Evolutionary conservation across 2,888 invertebrate genomes (phyloP).

Genomic region (Cyclophora albipunctata): DNA sequence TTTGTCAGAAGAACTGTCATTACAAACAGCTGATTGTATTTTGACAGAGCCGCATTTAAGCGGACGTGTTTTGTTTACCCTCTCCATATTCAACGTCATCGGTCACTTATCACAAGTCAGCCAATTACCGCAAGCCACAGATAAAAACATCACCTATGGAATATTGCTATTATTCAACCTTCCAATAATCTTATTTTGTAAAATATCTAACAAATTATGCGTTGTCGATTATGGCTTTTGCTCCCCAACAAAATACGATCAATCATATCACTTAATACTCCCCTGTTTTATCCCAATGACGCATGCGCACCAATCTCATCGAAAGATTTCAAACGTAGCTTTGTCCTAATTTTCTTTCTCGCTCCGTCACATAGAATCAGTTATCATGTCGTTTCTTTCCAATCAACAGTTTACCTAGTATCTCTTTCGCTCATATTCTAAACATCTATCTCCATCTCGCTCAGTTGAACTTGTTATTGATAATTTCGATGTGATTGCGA

Average conservation of each 20-base stretch:
- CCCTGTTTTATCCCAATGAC: slow-evolving; percentile 52
- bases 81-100: no score
- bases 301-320: slow-evolving; percentile 67
- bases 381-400: slow-evolving; percentile 24
- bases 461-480: slow-evolving; percentile 46
- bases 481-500: slow-evolving; percentile 30
- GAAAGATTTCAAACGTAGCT: slow-evolving; percentile 40
- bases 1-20: slow-evolving; percentile 76
- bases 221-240: no score
- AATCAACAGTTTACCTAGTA: slow-evolving; percentile 41
- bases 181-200: not conserved
- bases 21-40: slow-evolving; percentile 76
- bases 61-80: slow-evolving; percentile 4
- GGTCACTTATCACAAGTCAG: no score
- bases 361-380: slow-evolving; percentile 35
- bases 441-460: slow-evolving; percentile 26
- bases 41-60: slow-evolving; percentile 49
- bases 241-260: no score
- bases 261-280: slow-evolving; percentile 21
- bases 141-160: not conserved
- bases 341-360: slow-evolving; percentile 35
- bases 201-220: no score
- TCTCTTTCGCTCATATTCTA: slow-evolving; percentile 24
- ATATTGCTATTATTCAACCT: not conserved
- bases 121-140: not conserved